These are phyloP conservation scores for Patella ulyssiponensis DNA, from an alignment of 2,888 invertebrate species.

Conservation along the genomic window DNA sequence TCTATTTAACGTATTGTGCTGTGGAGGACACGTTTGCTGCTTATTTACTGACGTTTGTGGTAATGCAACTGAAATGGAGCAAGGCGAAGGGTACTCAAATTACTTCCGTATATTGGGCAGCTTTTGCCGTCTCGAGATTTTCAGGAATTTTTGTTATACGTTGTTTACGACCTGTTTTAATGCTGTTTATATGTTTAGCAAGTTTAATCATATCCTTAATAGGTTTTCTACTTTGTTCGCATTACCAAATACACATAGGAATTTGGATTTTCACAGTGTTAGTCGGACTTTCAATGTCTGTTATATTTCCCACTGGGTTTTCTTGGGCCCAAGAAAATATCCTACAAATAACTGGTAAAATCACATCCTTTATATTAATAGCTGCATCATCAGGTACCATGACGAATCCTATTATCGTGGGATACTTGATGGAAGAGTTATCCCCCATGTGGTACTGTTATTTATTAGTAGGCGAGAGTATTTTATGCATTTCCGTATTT, in stretches of 20 bases:
- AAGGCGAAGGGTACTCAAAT: constrained; percentile 62
- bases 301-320: constrained; percentile 71
- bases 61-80: constrained; percentile 61
- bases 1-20: constrained; percentile 69
- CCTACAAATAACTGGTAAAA: constrained; percentile 69
- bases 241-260: constrained; percentile 37
- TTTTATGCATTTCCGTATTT: constrained; percentile 53
- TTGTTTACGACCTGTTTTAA: constrained; percentile 60
- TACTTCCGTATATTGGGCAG: constrained; percentile 71
- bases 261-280: constrained; percentile 64
- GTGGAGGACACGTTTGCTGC: constrained; percentile 71
- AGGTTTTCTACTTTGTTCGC: constrained; percentile 33
- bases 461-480: constrained; percentile 51
- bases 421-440: constrained; percentile 62
- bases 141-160: constrained; percentile 67
- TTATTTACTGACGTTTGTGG: constrained; percentile 67
- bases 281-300: constrained; percentile 69
- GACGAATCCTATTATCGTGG: constrained; percentile 67
- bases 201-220: constrained; percentile 42
- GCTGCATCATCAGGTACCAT: constrained; percentile 71
- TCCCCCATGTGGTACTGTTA: constrained; percentile 67
- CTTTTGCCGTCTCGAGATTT: constrained; percentile 69
- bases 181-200: constrained; percentile 43
- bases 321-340: constrained; percentile 70
- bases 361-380: constrained; percentile 70